Percentiles rank a stretch among this genome's conserved stretches.
These are phyloP conservation scores for Urocitellus parryii DNA, from an alignment of 2,113 vertebrate species.

Conservation along the genomic window DNA sequence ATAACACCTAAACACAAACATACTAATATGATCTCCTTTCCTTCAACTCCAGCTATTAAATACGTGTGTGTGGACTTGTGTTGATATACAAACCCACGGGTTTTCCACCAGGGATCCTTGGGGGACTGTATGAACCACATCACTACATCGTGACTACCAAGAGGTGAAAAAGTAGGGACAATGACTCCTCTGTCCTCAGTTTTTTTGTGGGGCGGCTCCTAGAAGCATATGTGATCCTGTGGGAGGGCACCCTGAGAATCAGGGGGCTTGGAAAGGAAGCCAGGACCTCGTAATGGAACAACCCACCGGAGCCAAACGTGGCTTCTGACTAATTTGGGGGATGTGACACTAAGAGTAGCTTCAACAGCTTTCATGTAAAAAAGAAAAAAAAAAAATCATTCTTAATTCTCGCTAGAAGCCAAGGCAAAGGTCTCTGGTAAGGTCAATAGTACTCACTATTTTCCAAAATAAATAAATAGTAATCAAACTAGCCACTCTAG, in stretches of 20 bases:
- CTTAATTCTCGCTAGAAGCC: background rate
- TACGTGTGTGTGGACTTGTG: background rate
- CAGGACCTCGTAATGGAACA: background rate
- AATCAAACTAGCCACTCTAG: background rate
- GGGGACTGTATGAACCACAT: background rate
- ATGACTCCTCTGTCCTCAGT: background rate
- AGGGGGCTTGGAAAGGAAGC: background rate
- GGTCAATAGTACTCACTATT: background rate
- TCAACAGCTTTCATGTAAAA: background rate
- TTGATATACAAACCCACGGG: too few species aligned
- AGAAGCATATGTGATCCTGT: background rate
- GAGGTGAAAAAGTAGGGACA: background rate
- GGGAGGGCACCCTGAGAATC: background rate
- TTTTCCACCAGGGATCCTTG: rapidly evolving
- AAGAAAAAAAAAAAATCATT: background rate
- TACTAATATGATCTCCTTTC: background rate
- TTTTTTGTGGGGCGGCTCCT: background rate
- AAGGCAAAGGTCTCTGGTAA: background rate
- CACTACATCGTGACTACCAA: background rate
- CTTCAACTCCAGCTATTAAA: background rate
- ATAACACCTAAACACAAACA: background rate
- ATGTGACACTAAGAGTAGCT: background rate
- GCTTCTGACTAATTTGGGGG: background rate
- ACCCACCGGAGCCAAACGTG: background rate
- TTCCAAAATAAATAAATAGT: background rate